A percentile compares a stretch with the other conserved stretches of the same genome.
These are phyloP conservation scores for Odontocerum albicorne DNA, from an alignment of 2,888 invertebrate genomes.

Conservation along the genomic window DNA sequence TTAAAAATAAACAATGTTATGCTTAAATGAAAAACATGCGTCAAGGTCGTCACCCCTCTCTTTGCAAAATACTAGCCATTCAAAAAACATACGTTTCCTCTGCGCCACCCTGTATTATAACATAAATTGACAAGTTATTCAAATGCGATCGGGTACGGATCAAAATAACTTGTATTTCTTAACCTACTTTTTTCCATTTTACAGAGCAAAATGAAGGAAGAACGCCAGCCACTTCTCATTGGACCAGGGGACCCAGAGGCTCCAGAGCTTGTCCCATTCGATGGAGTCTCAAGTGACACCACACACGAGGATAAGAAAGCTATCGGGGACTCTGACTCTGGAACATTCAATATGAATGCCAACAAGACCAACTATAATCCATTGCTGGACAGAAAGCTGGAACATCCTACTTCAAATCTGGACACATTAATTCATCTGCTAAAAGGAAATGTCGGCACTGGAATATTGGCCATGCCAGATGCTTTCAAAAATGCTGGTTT, in stretches of 20 bases:
- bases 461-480: conserved; percentile 95
- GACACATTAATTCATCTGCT: conserved; percentile 75
- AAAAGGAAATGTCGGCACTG: conserved; percentile 84
- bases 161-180: too few relatives aligned
- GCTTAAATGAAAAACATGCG: too few relatives aligned
- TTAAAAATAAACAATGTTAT: too few relatives aligned
- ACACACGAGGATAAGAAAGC: conserved; percentile 42
- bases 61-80: too few relatives aligned
- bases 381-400: conserved; percentile 66
- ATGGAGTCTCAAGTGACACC: conserved; percentile 37
- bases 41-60: too few relatives aligned
- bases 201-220: conserved; percentile 60
- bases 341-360: conserved; percentile 40
- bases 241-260: conserved; percentile 39
- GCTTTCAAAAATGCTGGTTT: conserved; percentile 91
- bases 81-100: too few relatives aligned
- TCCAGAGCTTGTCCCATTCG: conserved; percentile 22
- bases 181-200: too few relatives aligned
- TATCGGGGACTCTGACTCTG: conserved; percentile 42
- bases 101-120: too few relatives aligned
- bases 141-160: too few relatives aligned
- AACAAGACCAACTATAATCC: conserved; percentile 53
- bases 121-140: too few relatives aligned
- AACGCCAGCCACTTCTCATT: conserved; percentile 69
- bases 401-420: conserved; percentile 79